Conservation (phyloP, 2,888 invertebrate genomes). For the Brenthis hecate region DNA sequence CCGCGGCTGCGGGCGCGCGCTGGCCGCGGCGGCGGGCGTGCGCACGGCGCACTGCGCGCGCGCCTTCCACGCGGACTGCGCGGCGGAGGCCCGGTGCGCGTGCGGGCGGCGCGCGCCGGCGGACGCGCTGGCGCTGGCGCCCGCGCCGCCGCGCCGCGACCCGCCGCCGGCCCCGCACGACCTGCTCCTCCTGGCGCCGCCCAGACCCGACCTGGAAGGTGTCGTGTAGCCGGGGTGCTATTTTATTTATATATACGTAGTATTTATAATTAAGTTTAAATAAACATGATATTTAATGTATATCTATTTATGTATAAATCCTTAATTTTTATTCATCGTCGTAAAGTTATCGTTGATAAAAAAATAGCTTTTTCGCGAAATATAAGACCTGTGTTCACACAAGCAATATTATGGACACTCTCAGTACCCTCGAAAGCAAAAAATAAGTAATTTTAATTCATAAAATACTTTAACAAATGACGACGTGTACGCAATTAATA, state of each 20-base stretch:
- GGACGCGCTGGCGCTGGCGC: constrained; percentile 44
- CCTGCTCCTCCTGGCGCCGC: constrained; percentile 64
- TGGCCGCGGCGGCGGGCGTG: constrained; percentile 46
- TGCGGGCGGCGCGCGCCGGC: constrained; percentile 58
- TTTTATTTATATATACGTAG: neutral
- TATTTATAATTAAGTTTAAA: too few relatives aligned
- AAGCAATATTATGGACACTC: too few relatives aligned
- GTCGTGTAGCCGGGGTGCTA: constrained; percentile 47
- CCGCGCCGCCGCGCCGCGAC: constrained; percentile 41
- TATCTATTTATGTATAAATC: too few relatives aligned
- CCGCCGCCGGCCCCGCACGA: constrained; percentile 50
- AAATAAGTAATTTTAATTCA: too few relatives aligned
- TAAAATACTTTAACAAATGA: too few relatives aligned
- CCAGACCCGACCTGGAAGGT: constrained; percentile 73
- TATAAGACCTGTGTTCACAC: too few relatives aligned
- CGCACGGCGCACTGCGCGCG: constrained; percentile 68
- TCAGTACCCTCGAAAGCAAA: too few relatives aligned
- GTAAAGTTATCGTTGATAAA: too few relatives aligned
- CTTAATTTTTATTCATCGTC: too few relatives aligned
- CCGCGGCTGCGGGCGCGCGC: constrained; percentile 54
- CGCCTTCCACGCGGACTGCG: constrained; percentile 62
- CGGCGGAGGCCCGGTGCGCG: constrained; percentile 53
- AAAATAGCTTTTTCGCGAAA: too few relatives aligned
- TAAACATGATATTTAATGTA: too few relatives aligned
- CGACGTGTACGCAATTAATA: too few relatives aligned